These are phyloP conservation scores for Petrocephalus microphthalmus DNA, from an alignment of 2,113 vertebrate species.

Conservation along the genomic window DNA sequence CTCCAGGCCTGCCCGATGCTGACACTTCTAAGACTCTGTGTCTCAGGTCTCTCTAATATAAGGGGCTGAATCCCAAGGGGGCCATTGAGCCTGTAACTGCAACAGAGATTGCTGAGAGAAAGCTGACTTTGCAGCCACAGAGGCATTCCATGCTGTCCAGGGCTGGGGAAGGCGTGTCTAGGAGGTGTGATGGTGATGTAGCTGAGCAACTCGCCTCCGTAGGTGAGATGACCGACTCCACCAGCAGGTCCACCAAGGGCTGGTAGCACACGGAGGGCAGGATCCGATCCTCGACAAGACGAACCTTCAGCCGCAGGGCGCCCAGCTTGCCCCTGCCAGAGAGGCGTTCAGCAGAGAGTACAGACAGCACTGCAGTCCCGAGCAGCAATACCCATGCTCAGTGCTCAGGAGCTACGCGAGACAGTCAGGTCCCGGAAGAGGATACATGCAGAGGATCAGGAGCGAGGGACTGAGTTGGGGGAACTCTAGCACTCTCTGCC, in stretches of 20 bases:
- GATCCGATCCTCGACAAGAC: slow-evolving; percentile 71
- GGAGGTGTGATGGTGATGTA: background rate
- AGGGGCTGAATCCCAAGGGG: background rate
- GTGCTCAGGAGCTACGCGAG: background rate
- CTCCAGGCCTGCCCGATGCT: background rate
- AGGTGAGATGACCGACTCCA: slow-evolving; percentile 65
- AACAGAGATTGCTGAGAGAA: background rate
- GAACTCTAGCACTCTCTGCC: background rate
- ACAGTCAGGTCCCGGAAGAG: background rate
- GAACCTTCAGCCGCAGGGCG: slow-evolving; percentile 73
- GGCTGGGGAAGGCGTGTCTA: background rate
- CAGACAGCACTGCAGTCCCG: background rate
- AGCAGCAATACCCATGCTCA: no score
- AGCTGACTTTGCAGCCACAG: background rate
- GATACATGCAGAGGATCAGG: background rate
- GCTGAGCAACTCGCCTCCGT: slow-evolving; percentile 47
- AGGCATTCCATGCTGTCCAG: background rate
- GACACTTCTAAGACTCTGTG: background rate
- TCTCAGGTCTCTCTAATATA: background rate
- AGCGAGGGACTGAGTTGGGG: background rate
- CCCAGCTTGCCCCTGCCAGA: slow-evolving; percentile 69
- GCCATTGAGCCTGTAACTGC: background rate
- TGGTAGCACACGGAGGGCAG: slow-evolving; percentile 70
- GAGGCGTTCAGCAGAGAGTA: slow-evolving; percentile 7
- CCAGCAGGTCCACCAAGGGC: slow-evolving; percentile 74